Percentiles rank a stretch among this genome's conserved stretches.
Evolutionary conservation across 2,113 vertebrate genomes (phyloP).

Genomic region (Hippocampus guttulatus): DNA sequence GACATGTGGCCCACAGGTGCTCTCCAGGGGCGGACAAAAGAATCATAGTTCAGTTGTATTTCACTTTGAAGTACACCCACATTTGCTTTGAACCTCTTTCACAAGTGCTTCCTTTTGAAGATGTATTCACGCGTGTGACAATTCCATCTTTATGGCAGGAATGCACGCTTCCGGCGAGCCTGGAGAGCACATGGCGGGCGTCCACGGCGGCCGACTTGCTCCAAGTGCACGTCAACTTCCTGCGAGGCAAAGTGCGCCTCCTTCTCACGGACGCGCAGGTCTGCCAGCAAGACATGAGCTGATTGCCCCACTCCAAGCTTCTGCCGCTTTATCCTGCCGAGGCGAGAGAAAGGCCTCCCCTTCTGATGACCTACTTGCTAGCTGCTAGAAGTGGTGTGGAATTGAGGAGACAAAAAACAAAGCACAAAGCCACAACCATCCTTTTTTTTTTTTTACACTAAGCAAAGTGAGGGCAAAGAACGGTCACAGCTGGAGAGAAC

Average conservation of each 20-base stretch:
- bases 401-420: background rate
- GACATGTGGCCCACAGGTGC: background rate
- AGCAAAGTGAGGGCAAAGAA: slow-evolving; percentile 17
- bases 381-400: slow-evolving; percentile 26
- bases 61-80: background rate
- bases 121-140: no score
- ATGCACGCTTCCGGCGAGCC: slow-evolving; percentile 49
- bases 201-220: slow-evolving; percentile 67
- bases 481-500: slow-evolving; percentile 35
- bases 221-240: slow-evolving; percentile 72
- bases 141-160: slow-evolving; percentile 49
- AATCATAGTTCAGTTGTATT: background rate
- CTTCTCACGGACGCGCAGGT: slow-evolving; percentile 64
- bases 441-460: slow-evolving; percentile 1
- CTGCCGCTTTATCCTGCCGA: slow-evolving; percentile 30
- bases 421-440: slow-evolving; percentile 18
- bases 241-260: slow-evolving; percentile 74
- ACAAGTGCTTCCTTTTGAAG: no score
- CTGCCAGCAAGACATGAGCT: slow-evolving; percentile 68
- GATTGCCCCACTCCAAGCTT: slow-evolving; percentile 44
- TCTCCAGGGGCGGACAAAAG: background rate
- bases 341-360: slow-evolving; percentile 35
- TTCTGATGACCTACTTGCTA: slow-evolving; percentile 41
- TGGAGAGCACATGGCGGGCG: slow-evolving; percentile 62
- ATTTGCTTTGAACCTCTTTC: no score